A percentile compares a stretch with the other conserved stretches of the same genome.
Conservation (phyloP, 2,797 vertebrate genomes). For the Choloepus didactylus region DNA sequence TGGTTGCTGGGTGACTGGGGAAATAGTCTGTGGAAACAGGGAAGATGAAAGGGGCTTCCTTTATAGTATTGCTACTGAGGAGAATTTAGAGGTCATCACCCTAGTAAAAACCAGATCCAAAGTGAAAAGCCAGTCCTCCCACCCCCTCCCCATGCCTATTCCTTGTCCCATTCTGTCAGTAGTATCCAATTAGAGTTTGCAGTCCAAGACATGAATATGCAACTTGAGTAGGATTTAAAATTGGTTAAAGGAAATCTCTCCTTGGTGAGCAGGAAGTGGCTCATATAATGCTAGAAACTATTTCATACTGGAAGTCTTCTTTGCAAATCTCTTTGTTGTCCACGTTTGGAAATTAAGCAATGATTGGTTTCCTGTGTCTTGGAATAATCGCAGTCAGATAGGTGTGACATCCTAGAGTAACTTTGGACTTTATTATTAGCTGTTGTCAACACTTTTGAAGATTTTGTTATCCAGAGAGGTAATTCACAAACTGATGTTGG, state of each 20-base stretch:
- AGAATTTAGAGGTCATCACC: neutral
- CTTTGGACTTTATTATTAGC: slow-evolving; percentile 47
- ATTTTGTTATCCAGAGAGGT: slow-evolving; percentile 44
- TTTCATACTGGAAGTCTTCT: slow-evolving; percentile 34
- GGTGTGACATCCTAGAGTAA: neutral
- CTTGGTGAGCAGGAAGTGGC: slow-evolving; percentile 44
- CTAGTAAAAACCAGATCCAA: slow-evolving; percentile 29
- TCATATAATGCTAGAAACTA: slow-evolving; percentile 57
- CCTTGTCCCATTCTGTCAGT: neutral
- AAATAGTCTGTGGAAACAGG: neutral
- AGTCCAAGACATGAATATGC: neutral
- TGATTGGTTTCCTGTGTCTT: slow-evolving; percentile 44
- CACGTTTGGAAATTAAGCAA: slow-evolving; percentile 85
- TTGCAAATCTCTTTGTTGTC: slow-evolving; percentile 67
- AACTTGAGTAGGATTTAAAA: neutral
- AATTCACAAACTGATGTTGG: neutral
- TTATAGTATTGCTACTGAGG: neutral
- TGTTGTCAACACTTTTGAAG: slow-evolving; percentile 32
- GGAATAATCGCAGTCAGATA: slow-evolving; percentile 19
- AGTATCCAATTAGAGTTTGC: neutral
- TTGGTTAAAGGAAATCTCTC: slow-evolving; percentile 18
- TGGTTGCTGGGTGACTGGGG: neutral
- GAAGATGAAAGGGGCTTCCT: neutral
- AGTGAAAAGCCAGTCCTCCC: neutral
- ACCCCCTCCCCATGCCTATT: neutral